A percentile compares a stretch with the other conserved stretches of the same genome.
Conservation (phyloP, 2,888 invertebrate species). For the Oithona nana region DNA sequence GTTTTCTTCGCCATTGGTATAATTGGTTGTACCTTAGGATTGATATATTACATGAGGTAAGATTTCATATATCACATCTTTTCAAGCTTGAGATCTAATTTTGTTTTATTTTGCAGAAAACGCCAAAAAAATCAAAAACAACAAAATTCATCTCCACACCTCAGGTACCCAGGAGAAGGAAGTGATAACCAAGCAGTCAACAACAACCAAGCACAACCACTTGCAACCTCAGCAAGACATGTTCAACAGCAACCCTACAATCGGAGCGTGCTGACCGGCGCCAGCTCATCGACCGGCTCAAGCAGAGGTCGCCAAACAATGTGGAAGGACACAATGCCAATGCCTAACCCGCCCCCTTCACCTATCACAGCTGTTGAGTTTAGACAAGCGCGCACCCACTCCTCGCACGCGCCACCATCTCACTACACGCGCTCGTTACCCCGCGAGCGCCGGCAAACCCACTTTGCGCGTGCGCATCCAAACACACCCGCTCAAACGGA, state of each 20-base stretch:
- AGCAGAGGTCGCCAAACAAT: not conserved
- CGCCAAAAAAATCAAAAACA: too few species aligned
- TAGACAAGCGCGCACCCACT: conserved; percentile 3
- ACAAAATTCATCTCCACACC: too few species aligned
- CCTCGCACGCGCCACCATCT: conserved; percentile 18
- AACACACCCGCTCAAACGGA: conserved; percentile 86
- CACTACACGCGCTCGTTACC: conserved; percentile 38
- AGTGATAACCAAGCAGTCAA: too few species aligned
- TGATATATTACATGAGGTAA: not conserved
- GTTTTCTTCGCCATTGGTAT: not conserved
- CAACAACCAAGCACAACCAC: too few species aligned
- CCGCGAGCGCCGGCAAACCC: conserved; percentile 44
- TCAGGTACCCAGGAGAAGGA: too few species aligned
- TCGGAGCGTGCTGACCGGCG: conserved; percentile 48
- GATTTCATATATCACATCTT: too few species aligned
- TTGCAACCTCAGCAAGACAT: too few species aligned
- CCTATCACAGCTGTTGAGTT: conserved; percentile 13
- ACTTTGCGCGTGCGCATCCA: conserved; percentile 81
- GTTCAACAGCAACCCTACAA: too few species aligned
- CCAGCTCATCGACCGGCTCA: conserved; percentile 30
- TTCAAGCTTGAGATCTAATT: too few species aligned
- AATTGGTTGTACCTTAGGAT: not conserved
- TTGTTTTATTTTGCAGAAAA: too few species aligned
- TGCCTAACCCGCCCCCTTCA: conserved; percentile 7
- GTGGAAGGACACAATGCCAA: too few species aligned